These are phyloP conservation scores for Muscicapa comitata DNA, from an alignment of 2,797 vertebrate genomes.

Conservation along the genomic window DNA sequence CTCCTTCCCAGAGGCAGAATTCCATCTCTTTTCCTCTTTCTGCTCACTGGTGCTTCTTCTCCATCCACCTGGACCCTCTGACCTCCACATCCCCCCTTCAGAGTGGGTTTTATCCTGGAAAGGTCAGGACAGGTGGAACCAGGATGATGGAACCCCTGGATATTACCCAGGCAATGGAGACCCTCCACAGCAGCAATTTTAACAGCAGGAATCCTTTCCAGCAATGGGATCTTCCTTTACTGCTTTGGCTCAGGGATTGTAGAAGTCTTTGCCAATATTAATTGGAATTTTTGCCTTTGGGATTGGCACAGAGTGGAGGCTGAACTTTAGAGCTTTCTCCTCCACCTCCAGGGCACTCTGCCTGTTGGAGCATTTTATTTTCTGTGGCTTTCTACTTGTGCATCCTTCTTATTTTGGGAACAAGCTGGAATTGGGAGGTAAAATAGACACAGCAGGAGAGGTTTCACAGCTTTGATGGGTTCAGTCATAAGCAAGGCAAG, in stretches of 20 bases:
- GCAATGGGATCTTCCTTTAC: background rate
- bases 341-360: background rate
- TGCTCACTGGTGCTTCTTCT: background rate
- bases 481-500: background rate
- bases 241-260: background rate
- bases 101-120: background rate
- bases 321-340: background rate
- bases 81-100: background rate
- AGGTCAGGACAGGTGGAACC: background rate
- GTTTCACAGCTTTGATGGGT: background rate
- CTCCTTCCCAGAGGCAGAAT: background rate
- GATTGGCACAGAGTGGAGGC: fast-evolving
- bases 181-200: background rate
- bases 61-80: no score
- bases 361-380: background rate
- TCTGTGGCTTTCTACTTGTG: background rate
- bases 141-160: background rate
- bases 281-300: background rate
- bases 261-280: background rate
- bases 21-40: background rate
- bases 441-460: background rate
- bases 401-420: background rate
- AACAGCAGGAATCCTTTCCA: background rate
- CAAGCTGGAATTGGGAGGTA: background rate
- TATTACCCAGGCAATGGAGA: background rate